These are phyloP conservation scores for Oreamnos americanus DNA, from an alignment of 2,113 vertebrate species.

Conservation along the genomic window DNA sequence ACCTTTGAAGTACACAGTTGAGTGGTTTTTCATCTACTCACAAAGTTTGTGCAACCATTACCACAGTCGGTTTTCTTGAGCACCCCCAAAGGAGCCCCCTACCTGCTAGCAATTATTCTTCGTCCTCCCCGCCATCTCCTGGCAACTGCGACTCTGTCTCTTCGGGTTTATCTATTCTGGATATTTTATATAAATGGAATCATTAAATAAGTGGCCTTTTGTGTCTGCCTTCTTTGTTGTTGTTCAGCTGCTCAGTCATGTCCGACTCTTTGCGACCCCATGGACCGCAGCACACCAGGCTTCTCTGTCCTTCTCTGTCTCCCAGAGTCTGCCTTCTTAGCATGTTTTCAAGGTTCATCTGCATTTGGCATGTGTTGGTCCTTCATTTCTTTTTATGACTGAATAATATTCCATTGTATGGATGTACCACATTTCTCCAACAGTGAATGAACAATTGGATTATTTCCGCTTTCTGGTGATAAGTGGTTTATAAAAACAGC, in stretches of 20 bases:
- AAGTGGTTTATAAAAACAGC: background rate
- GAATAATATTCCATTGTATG: background rate
- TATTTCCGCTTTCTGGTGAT: background rate
- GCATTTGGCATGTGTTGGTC: fast-evolving
- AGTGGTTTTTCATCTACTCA: background rate
- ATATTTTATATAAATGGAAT: background rate
- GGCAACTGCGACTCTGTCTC: background rate
- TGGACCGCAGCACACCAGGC: background rate
- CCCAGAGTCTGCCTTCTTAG: background rate
- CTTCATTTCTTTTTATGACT: background rate
- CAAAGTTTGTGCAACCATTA: too few relatives aligned
- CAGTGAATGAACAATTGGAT: background rate
- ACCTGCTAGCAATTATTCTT: background rate
- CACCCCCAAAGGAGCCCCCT: background rate
- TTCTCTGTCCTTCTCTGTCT: background rate
- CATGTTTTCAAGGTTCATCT: background rate
- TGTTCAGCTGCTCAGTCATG: background rate
- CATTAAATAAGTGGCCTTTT: background rate
- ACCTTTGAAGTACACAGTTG: background rate
- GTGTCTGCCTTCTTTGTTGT: background rate
- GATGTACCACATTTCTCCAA: background rate
- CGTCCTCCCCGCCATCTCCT: background rate
- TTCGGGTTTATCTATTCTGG: background rate
- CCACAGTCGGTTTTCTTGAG: background rate
- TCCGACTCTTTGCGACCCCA: background rate